Base-by-base conservation (phyloP, 2,888 invertebrate species). In the Leptinotarsa juncta region DNA sequence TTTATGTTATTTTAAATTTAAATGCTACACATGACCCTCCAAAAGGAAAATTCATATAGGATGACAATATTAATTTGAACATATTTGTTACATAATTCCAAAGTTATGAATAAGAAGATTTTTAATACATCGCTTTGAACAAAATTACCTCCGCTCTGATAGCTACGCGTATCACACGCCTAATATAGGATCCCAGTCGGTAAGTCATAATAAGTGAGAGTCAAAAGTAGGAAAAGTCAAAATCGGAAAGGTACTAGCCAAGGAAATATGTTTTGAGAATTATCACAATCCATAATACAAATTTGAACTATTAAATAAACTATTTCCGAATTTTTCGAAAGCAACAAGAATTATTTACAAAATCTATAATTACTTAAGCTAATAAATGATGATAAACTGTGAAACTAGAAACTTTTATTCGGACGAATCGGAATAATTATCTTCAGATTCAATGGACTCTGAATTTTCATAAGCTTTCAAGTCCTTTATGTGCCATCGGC, bases 401-500 rank as follows among this genome's bases (percentile, higher is more conserved):
- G 0, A 32, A 32, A 32, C 32, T 32, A 32, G 32, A 32, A 32
- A 7, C 32, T 32, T 32, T 7, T 2, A 32, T 32, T 7, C 7
- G 32, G 7, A 32, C 7, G 32, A 32, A 32, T 32, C 53, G 4
- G 20, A n/a, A 32, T 32, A 32, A 32, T 32, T 7, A 32, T 32
- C 32, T 32, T 7, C 32, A 32, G 32, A 32, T 32, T 32, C 32
- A 32, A 1, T 32, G 32, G 32, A 55, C 53, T 55, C 53, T 18
- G 53, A 55, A n/a, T 18, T 18, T 55, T 55, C 20, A 55, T n/a
- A 20, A 18, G 53, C 20, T 53, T 68, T 68, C 48, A 68, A 26
- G 51, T 55, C 68, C 55, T 53, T 68, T 0, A 55, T 53, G 23
- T 68, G 53, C 55, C 53, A 53, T 14, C 18, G 20, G 50, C 68